Percentiles rank a stretch among this genome's conserved stretches.
Conservation (phyloP, 2,113 vertebrate genomes). For the Pandion haliaetus region DNA sequence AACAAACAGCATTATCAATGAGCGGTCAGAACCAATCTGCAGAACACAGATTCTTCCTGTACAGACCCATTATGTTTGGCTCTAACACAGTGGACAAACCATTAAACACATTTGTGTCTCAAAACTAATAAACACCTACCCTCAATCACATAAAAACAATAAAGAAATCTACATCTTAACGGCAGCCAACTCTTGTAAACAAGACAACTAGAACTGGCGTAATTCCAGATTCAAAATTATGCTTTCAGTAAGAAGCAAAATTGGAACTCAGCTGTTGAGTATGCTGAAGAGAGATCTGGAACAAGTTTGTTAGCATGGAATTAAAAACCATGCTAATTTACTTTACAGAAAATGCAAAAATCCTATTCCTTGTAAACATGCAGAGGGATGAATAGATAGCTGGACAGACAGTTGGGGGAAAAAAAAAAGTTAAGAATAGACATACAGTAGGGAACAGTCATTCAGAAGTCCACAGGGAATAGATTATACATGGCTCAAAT, state of each 20-base stretch:
- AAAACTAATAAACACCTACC: neutral
- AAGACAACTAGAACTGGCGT: neutral
- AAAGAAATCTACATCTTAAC: neutral
- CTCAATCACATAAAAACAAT: neutral
- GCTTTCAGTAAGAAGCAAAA: neutral
- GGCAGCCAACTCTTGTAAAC: neutral
- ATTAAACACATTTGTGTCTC: neutral
- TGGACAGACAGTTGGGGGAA: neutral
- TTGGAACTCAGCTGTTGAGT: neutral
- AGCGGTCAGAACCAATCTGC: neutral
- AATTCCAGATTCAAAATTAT: neutral
- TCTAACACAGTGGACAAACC: neutral
- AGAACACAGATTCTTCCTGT: neutral
- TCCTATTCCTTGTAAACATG: neutral
- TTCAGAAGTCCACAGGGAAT: neutral
- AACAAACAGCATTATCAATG: neutral
- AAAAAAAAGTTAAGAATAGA: neutral
- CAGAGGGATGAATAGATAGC: neutral
- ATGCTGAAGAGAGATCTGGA: neutral
- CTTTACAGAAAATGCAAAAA: neutral
- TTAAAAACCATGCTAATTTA: neutral
- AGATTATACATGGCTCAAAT: neutral
- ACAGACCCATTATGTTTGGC: neutral
- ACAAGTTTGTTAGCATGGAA: neutral
- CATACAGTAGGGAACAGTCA: neutral